A percentile compares a stretch with the other conserved stretches of the same genome.
Conservation (phyloP, 2,113 vertebrate genomes). For the Mesoclemmys tuberculata region DNA sequence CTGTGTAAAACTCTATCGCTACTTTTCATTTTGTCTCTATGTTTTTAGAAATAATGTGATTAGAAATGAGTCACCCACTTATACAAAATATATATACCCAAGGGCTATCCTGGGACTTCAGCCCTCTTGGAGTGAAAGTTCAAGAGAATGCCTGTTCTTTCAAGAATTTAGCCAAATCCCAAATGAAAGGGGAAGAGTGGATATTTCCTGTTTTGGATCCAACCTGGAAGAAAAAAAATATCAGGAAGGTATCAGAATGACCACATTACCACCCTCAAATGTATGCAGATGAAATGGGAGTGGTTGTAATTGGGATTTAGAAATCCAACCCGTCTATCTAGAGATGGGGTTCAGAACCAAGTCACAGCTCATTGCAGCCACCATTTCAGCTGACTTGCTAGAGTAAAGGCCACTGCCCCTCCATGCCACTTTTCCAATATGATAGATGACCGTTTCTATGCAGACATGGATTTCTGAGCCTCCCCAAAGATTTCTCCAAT, state of each 20-base stretch:
- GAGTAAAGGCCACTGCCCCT: not conserved
- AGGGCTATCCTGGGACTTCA: not conserved
- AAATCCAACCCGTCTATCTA: not conserved
- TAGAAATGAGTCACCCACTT: not conserved
- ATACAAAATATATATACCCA: not conserved
- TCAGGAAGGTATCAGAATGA: not conserved
- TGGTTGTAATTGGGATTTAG: not conserved
- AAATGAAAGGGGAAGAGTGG: not conserved
- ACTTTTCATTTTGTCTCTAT: not conserved
- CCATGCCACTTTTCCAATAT: not conserved
- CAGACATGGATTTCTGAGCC: not conserved
- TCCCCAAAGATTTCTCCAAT: not conserved
- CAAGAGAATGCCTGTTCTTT: not conserved
- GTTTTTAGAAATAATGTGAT: not conserved
- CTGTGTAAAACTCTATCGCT: not conserved
- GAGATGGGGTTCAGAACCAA: not conserved
- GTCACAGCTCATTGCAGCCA: not conserved
- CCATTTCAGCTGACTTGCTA: not conserved
- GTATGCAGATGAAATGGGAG: not conserved
- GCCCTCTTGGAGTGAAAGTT: not conserved
- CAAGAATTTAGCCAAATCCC: not conserved
- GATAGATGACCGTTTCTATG: not conserved
- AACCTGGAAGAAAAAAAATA: not conserved
- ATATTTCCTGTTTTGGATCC: not conserved
- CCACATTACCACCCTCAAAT: not conserved